These are phyloP conservation scores for Cynopterus brachyotis DNA, from an alignment of 2,113 vertebrate genomes.

Conservation along the genomic window DNA sequence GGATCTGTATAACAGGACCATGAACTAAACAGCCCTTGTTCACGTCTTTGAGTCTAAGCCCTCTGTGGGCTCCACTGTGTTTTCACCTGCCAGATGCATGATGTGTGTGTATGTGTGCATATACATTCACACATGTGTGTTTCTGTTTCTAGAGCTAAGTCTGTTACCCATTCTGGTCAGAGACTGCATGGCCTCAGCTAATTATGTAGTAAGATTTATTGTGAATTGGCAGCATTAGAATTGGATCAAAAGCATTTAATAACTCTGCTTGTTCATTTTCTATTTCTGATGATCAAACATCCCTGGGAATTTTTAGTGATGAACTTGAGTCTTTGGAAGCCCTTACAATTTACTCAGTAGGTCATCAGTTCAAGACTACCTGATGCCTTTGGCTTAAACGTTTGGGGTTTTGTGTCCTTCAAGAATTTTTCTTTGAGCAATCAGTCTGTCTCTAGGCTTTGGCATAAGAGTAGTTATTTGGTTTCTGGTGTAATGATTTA, in stretches of 20 bases:
- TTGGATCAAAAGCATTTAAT: background rate
- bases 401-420: background rate
- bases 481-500: background rate
- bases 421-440: background rate
- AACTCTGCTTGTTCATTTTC: background rate
- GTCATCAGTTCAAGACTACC: background rate
- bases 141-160: background rate
- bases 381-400: background rate
- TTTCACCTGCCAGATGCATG: background rate
- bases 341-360: background rate
- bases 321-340: background rate
- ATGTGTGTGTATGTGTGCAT: background rate
- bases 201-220: background rate
- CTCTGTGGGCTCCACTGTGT: background rate
- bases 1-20: fast-evolving
- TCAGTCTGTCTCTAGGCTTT: background rate
- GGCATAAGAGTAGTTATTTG: background rate
- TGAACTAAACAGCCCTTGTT: background rate
- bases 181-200: background rate
- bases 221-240: background rate
- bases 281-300: background rate
- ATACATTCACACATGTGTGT: background rate
- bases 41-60: background rate
- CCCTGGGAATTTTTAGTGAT: background rate
- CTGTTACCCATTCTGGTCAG: background rate